These are phyloP conservation scores for Steatocranus sp. DNA, from an alignment of 2,797 vertebrate genomes.

Conservation along the genomic window DNA sequence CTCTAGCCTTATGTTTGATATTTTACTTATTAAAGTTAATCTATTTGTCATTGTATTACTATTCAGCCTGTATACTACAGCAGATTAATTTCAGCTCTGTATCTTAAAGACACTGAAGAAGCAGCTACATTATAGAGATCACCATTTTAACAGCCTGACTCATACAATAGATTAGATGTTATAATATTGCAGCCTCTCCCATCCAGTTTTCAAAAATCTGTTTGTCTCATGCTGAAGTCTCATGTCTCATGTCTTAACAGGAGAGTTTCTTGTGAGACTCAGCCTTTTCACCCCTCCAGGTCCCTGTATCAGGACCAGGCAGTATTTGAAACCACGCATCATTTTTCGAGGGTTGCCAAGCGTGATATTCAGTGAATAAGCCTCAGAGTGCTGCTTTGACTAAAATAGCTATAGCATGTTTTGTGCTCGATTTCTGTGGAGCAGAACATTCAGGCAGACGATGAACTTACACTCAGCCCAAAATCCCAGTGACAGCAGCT, in stretches of 20 bases:
- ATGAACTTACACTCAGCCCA: not conserved
- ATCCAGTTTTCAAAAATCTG: not conserved
- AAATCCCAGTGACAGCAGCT: not conserved
- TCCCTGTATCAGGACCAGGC: not conserved
- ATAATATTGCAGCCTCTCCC: not conserved
- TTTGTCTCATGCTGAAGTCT: not conserved
- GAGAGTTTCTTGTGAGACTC: not conserved
- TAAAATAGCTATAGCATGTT: not conserved
- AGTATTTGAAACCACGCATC: not conserved
- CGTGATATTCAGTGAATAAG: not conserved
- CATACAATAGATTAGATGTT: not conserved
- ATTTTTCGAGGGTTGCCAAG: not conserved
- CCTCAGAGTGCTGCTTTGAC: not conserved
- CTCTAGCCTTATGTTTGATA: not conserved
- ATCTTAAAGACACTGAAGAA: not conserved
- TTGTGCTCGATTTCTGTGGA: not conserved
- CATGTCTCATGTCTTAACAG: not conserved
- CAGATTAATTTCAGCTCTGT: not conserved
- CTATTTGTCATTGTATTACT: not conserved
- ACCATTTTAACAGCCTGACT: not conserved
- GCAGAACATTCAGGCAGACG: not conserved
- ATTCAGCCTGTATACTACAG: not conserved
- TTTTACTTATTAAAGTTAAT: not conserved
- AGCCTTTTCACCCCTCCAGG: not conserved
- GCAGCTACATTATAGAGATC: not conserved